Conservation (phyloP, 2,888 invertebrate species). For the Plebejus melissa region DNA sequence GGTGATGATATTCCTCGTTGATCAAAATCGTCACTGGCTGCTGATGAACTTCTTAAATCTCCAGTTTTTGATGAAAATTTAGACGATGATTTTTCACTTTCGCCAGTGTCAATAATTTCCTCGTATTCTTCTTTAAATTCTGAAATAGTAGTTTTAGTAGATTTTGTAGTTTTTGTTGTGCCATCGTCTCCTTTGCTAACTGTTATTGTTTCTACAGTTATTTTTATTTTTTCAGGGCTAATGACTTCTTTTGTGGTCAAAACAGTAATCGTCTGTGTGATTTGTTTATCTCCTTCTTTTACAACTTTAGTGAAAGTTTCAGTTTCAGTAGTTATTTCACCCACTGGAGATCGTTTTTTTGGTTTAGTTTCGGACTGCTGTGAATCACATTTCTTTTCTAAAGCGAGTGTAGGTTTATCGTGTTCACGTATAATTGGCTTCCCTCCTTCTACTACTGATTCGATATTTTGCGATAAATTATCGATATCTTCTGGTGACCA, state of each 20-base stretch:
- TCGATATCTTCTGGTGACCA: constrained; percentile 69
- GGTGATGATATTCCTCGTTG: constrained; percentile 76
- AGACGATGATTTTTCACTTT: constrained; percentile 73
- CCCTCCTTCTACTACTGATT: constrained; percentile 29
- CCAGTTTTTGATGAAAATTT: constrained; percentile 71
- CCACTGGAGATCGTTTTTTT: constrained; percentile 67
- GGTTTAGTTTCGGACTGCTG: constrained; percentile 47
- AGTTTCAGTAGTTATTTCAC: constrained; percentile 69
- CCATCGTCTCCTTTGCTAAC: constrained; percentile 69
- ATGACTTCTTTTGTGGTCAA: constrained; percentile 72
- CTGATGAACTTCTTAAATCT: constrained; percentile 79
- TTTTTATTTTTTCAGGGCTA: constrained; percentile 69
- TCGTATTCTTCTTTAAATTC: constrained; percentile 72
- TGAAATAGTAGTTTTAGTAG: constrained; percentile 73
- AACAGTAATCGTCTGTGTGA: constrained; percentile 71
- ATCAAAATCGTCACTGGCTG: constrained; percentile 82
- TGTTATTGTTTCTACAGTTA: constrained; percentile 71
- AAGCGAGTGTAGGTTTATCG: constrained; percentile 45
- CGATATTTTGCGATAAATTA: constrained; percentile 59
- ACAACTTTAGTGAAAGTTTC: constrained; percentile 68
- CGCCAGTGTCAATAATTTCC: constrained; percentile 67
- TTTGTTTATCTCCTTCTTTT: constrained; percentile 66
- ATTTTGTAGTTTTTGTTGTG: constrained; percentile 70
- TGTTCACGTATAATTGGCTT: constrained; percentile 38
- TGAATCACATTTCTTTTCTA: constrained; percentile 44